These are phyloP conservation scores for Alcedo quadribrachys DNA, from an alignment of 2,797 vertebrate genomes.

Conservation along the genomic window DNA sequence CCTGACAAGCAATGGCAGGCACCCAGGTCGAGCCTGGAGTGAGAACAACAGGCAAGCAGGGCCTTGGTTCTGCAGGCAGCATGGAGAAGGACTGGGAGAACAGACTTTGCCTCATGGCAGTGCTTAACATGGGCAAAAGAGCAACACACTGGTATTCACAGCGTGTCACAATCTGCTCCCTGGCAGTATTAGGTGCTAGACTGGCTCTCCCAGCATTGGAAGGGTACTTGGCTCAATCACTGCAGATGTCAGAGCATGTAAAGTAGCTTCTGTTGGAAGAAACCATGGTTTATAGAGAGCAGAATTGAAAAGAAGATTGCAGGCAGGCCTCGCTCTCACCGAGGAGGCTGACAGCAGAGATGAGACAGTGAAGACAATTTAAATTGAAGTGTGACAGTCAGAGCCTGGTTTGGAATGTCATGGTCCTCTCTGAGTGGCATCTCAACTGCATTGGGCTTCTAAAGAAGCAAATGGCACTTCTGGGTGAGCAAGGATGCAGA, in stretches of 20 bases:
- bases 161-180: not conserved
- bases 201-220: not conserved
- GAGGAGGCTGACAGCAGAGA: not conserved
- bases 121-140: not conserved
- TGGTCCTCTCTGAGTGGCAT: not conserved
- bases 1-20: not conserved
- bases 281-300: not conserved
- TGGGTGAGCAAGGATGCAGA: not conserved
- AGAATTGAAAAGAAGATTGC: not conserved
- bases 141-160: not conserved
- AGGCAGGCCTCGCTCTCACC: not conserved
- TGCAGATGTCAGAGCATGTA: not conserved
- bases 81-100: not conserved
- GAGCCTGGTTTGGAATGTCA: not conserved
- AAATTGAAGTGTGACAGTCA: not conserved
- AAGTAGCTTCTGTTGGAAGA: slow-evolving; percentile 8
- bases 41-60: not conserved
- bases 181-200: slow-evolving; percentile 1
- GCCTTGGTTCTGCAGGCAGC: not conserved
- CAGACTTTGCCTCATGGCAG: not conserved
- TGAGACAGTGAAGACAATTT: not conserved
- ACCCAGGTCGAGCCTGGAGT: not conserved
- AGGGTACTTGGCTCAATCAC: not conserved
- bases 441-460: not conserved
- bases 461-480: not conserved